Percentiles rank a stretch among this genome's conserved stretches.
Evolutionary conservation across 2,797 vertebrate species (phyloP).

Genomic region (Peromyscus eremicus): DNA sequence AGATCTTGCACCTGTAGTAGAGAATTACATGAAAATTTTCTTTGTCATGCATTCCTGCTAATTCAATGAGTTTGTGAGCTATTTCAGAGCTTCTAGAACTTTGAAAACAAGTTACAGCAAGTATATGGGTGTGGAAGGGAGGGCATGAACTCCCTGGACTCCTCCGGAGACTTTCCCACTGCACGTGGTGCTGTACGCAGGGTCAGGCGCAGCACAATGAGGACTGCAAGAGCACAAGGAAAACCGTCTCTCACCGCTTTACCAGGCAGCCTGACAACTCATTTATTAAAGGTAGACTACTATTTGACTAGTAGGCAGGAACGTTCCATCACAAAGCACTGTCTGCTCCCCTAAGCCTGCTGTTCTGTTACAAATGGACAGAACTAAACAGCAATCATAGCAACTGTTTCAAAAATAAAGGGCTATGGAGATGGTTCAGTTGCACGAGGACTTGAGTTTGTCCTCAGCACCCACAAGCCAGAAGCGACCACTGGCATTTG

Average conservation of each 20-base stretch:
- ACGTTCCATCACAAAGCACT: conserved; percentile 19
- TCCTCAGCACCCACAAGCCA: neutral
- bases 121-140: neutral
- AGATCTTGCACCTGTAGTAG: conserved; percentile 96
- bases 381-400: conserved; percentile 11
- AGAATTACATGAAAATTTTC: conserved; percentile 8
- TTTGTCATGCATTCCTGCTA: neutral
- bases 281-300: conserved; percentile 16
- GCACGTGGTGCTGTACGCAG: neutral
- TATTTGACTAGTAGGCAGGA: neutral
- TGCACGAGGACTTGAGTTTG: neutral
- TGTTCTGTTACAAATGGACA: conserved; percentile 14
- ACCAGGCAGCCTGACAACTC: neutral
- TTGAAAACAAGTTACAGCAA: neutral
- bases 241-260: neutral
- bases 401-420: neutral
- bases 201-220: neutral
- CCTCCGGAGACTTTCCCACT: neutral
- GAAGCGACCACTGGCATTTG: neutral
- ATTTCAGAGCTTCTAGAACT: conserved; percentile 28
- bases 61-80: conserved; percentile 10
- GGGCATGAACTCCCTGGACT: neutral
- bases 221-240: neutral
- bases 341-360: neutral
- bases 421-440: neutral